phyloP scores from a whole-genome alignment of 2,797 vertebrate genomes.

The Myripristis murdjan region DNA sequence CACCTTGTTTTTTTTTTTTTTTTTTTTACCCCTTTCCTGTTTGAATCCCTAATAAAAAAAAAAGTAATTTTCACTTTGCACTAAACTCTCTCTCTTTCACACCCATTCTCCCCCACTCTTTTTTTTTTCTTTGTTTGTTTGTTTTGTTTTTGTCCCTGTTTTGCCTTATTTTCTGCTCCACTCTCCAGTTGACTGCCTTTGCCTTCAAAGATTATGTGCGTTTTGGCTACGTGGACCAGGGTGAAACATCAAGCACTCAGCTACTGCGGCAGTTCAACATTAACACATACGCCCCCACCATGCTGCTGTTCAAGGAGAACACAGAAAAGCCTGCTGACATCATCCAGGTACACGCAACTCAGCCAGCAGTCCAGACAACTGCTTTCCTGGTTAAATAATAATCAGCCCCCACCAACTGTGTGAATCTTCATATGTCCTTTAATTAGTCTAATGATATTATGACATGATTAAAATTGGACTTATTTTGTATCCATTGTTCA shows the following conservation, averaged over 20 bases:
- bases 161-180: conserved; percentile 11
- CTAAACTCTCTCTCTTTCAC: not conserved
- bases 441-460: too few relatives aligned
- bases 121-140: conserved; percentile 5
- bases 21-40: too few relatives aligned
- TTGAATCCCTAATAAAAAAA: too few relatives aligned
- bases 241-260: conserved; percentile 79
- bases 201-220: conserved; percentile 92
- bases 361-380: not conserved
- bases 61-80: not conserved
- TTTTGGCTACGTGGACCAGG: conserved; percentile 92
- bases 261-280: conserved; percentile 90
- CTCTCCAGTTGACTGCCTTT: conserved; percentile 91
- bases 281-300: conserved; percentile 91
- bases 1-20: too few relatives aligned
- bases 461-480: not conserved
- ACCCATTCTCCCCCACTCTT: not conserved
- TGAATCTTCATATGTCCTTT: too few relatives aligned
- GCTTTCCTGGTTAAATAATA: not conserved
- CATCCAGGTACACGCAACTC: conserved; percentile 88
- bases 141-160: not conserved
- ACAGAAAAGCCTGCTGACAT: conserved; percentile 88
- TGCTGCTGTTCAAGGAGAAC: conserved; percentile 96
- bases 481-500: too few relatives aligned
- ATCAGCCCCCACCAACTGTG: too few relatives aligned